phyloP scores from a whole-genome alignment of 2,888 invertebrate species.

The Blera fallax region DNA sequence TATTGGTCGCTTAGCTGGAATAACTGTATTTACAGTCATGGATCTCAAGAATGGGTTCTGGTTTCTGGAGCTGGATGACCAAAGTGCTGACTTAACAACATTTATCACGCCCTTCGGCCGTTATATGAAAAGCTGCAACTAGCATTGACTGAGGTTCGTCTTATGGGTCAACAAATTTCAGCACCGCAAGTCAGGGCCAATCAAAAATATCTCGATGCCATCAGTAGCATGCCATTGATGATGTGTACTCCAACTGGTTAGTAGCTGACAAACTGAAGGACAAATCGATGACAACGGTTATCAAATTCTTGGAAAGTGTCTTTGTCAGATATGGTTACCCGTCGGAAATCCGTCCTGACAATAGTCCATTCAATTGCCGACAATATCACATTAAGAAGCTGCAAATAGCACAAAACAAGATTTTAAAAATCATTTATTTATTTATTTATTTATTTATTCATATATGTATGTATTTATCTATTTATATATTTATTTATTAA shows the following conservation, averaged over 20 bases:
- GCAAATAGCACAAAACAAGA: too few species aligned
- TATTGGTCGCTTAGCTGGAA: too few species aligned
- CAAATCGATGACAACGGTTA: too few species aligned
- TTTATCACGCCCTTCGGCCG: too few species aligned
- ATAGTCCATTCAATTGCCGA: conserved; percentile 12
- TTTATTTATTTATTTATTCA: too few species aligned
- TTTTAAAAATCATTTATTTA: too few species aligned
- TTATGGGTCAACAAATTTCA: conserved; percentile 14
- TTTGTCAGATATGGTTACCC: conserved; percentile 20
- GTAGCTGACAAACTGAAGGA: neutral
- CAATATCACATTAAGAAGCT: too few species aligned
- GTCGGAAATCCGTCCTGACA: conserved; percentile 15
- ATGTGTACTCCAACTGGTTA: conserved; percentile 10
- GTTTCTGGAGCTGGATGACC: conserved; percentile 53
- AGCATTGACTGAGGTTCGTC: neutral
- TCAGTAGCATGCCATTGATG: too few species aligned
- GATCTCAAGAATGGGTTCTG: conserved; percentile 57
- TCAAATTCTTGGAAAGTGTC: conserved; percentile 2
- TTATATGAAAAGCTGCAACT: too few species aligned
- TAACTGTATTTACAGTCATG: conserved; percentile 10
- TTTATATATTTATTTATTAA: too few species aligned
- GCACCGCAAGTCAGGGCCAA: neutral
- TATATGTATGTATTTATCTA: too few species aligned
- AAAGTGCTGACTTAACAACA: conserved; percentile 21
- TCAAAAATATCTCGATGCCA: neutral